Evolutionary conservation across 2,797 vertebrate genomes (phyloP), one percentile per base, ranked within the genome.

Genomic region (Calcarius lapponicus): DNA sequence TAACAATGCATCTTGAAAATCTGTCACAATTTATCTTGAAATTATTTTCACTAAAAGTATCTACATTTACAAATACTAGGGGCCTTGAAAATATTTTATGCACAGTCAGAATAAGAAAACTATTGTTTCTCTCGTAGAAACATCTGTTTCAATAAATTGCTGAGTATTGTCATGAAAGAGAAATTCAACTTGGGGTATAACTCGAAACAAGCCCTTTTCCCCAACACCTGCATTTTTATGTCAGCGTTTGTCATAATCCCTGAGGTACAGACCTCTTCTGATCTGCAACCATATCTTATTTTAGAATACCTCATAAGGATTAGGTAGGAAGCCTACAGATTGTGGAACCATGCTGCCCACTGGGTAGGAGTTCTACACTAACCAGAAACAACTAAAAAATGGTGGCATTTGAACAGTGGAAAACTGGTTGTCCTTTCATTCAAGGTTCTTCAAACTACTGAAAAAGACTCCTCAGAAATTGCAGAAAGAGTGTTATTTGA

Each of bases 291-390:
- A 57, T 50, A 51, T 72, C 60, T 88, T 91, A 85, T 65, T 93
- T 95, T 90, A 91, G 89, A 87, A 74, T 58, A 86, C 32, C 54
- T 91, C 75, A 64, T 51, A 92, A 86, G 58, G 47, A 78, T 89
- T 56, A 72, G 51, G 53, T 38, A 56, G 32, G 32, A n/a, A 56
- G 54, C 20, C 32, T 22, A n/a, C 20, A 56, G 67, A 86, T 69
- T 78, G 38, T 62, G 76, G 76, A 96, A 90, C 73, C 70, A 75
- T 29, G 66, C 60, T 78, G 56, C 50, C 78, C 42, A 13, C 40
- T 50, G 72, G 58, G 13, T 70, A 91, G 93, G 43, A 90, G 50
- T 48, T 87, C 76, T 74, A 40, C 42, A 31, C 61, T 71, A 91
- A 72, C 32, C 36, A 83, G 36, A 47, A 92, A 47, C 42, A 61